Evolutionary conservation across 1,140 invertebrate species (phyloP), one percentile per base, ranked within the genome.

Genomic region (Gonioctena quinquepunctata): DNA sequence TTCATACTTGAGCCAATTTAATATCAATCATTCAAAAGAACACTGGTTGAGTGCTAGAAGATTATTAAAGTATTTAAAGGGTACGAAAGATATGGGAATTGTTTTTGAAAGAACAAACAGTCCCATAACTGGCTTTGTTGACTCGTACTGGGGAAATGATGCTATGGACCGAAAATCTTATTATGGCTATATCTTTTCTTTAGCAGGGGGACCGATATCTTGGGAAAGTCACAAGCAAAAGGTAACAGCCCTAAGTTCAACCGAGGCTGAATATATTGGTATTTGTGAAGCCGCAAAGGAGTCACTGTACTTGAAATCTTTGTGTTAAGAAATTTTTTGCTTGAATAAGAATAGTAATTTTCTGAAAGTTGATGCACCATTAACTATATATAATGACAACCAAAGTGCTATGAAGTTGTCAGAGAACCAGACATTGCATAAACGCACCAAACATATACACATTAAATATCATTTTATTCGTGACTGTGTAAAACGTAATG

Each of bases 91-190:
- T 26, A 18, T 61, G 21, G 64, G 61, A 61, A 68, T 75, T 25
- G 6, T 25, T 8, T 66, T 66, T 50, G 49, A 50, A 25, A 69
- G 66, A 70, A 61, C 42, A 11, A 42, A 59, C 27, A 62, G 25
- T 28, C 5, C 6, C 49, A 26, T 66, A 50, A 27, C 23, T 59
- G 75, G 75, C 50, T 83, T 74, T 69, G 62, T 68, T 18, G 84
- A 84, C 72, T 75, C 81, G 5, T 82, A 84, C 65, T 84, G 79
- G 77, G 81, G 69, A 8, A 76, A 76, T 49, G 69, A 82, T 67
- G 61, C 59, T n/a, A 66, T 49, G 42, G 76, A 80, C 54, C 54
- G 79, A 66, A 79, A 73, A 59, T 84, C 82, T 23, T 77, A 69
- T 54, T 76, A 71, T 64, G 81, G 80, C 6, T 82, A 74, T 73